phyloP scores from a whole-genome alignment of 2,797 vertebrate genomes.

The Cyclura pinguis region DNA sequence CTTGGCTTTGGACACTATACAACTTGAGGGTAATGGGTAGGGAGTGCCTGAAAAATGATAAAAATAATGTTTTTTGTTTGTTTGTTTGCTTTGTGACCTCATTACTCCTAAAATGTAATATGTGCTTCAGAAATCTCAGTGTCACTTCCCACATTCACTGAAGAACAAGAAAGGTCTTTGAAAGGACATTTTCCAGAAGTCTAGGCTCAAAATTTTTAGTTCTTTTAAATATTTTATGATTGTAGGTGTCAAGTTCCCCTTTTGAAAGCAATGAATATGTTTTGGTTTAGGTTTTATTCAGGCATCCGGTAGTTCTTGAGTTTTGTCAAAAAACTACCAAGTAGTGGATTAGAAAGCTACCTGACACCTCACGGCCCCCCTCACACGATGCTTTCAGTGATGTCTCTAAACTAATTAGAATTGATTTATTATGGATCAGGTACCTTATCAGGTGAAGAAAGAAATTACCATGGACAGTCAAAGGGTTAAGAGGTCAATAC shows the following conservation, averaged over 20 bases:
- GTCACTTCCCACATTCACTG: slow-evolving; percentile 6
- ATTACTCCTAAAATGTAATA: not conserved
- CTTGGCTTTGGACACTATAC: not conserved
- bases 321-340: slow-evolving; percentile 55
- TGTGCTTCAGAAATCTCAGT: slow-evolving; percentile 9
- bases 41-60: not conserved
- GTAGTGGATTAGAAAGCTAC: slow-evolving; percentile 62
- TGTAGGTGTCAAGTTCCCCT: not conserved
- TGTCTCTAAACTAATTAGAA: slow-evolving; percentile 96
- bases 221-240: not conserved
- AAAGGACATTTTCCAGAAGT: slow-evolving; percentile 3
- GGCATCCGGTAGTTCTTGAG: not conserved
- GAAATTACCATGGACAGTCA: slow-evolving; percentile 94
- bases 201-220: slow-evolving; percentile 1
- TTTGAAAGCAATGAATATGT: slow-evolving; percentile 39
- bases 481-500: slow-evolving; percentile 92
- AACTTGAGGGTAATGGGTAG: not conserved
- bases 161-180: not conserved
- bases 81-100: not conserved
- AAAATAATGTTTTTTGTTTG: not conserved
- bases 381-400: slow-evolving; percentile 81
- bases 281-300: slow-evolving; percentile 43
- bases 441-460: slow-evolving; percentile 97
- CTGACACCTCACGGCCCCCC: slow-evolving; percentile 73
- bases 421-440: slow-evolving; percentile 99